Base-by-base conservation (phyloP, 2,113 vertebrate genomes). In the Microcebus griseorufus region DNA sequence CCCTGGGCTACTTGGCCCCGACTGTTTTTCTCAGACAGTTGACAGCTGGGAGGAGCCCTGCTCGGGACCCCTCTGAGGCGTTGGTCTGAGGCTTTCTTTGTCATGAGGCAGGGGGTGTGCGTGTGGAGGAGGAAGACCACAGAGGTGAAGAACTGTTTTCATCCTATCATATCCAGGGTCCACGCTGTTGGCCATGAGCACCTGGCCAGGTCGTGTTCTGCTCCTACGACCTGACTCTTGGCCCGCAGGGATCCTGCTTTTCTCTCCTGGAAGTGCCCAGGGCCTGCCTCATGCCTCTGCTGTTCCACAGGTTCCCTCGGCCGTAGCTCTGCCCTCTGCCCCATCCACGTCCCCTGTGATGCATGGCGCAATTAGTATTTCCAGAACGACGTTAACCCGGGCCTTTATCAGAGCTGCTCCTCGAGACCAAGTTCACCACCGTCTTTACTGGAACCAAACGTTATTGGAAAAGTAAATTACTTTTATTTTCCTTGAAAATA, bases 401-500 rank as follows among this genome's bases (percentile, higher is more conserved):
- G 34, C 39, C 83, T 23, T 51, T 29, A 37, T 55, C 53, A 48
- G 51, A 62, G 10, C 11, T 53, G 11, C 0, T 14, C 1, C 37
- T 0, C 2, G 39, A 69, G 64, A 16, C 62, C 6, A 4, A 65
- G 76, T 42, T 51, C 69, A 16, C 55, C 27, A 2, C 9, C 5
- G 58, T 70, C 67, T 96, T 65, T 82, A 60, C 76, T 8, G 0
- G 10, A 58, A 78, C 75, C 79, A 34, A 76, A 72, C 10, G 1
- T 73, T 55, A 81, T 39, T 81, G 87, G 58, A 76, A 58, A 64
- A 80, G 69, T 80, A 93, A 96, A 48, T 95, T 93, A 67, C 72
- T 84, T 90, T 39, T 72, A 75, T 72, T 86, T 95, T 93, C 80
- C 75, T 92, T 79, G 62, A 90, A 75, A 92, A 58, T 82, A 45